phyloP scores from a whole-genome alignment of 2,888 invertebrate species.

The Catocala sponsa region DNA sequence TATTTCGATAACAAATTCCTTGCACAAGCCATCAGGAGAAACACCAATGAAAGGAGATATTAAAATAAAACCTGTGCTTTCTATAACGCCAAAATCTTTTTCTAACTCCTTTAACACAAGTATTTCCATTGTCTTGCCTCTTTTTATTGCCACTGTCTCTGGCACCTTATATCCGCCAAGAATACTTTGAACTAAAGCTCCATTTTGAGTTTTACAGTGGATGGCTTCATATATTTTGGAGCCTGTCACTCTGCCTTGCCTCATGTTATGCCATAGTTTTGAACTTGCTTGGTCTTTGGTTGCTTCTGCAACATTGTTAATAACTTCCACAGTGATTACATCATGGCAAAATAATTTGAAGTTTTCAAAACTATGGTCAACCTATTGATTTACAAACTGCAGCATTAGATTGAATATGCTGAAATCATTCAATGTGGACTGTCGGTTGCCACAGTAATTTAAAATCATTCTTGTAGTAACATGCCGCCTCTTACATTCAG shows the following conservation, averaged over 20 bases:
- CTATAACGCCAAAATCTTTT: constrained; percentile 13
- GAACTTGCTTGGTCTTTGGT: constrained; percentile 1
- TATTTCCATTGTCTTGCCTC: constrained; percentile 10
- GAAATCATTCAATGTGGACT: constrained; percentile 10
- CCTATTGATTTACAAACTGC: constrained; percentile 12
- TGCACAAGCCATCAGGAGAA: constrained; percentile 13
- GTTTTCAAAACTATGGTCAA: constrained; percentile 6
- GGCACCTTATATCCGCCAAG: constrained; percentile 13
- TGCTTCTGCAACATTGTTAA: constrained; percentile 1
- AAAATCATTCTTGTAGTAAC: background rate
- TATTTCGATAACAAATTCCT: constrained; percentile 14
- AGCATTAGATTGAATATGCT: constrained; percentile 10
- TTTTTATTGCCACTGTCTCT: constrained; percentile 5
- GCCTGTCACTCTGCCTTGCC: background rate
- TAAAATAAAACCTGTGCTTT: constrained; percentile 17
- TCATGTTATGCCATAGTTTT: constrained; percentile 2
- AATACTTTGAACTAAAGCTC: constrained; percentile 13
- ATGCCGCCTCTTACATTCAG: constrained; percentile 14
- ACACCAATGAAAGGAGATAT: constrained; percentile 15
- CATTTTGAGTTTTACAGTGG: constrained; percentile 16
- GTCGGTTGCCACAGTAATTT: background rate
- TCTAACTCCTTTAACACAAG: constrained; percentile 7
- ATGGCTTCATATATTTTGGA: constrained; percentile 4
- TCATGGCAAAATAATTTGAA: constrained; percentile 9
- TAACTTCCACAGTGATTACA: background rate